A percentile compares a stretch with the other conserved stretches of the same genome.
Evolutionary conservation across 92 coral and sea anemone genomes (phyloP).

Genomic region (Paramuricea clavata): DNA sequence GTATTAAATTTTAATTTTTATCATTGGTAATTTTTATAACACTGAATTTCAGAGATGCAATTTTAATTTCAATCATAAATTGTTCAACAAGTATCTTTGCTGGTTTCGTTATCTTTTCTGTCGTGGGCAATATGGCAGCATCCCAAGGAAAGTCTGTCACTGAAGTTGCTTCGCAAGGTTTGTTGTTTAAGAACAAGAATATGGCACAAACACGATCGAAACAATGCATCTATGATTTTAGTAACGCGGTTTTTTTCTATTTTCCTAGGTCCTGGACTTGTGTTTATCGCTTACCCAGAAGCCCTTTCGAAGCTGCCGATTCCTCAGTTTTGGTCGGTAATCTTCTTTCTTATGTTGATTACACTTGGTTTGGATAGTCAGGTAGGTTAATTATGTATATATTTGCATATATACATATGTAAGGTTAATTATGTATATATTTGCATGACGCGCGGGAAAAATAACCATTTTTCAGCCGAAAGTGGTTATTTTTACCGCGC

Average conservation of each 20-base stretch:
- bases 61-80: conserved; percentile 76
- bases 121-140: conserved; percentile 89
- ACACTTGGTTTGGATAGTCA: conserved; percentile 89
- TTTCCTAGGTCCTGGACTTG: conserved; percentile 85
- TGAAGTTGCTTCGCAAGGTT: not conserved
- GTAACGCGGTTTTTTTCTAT: too few relatives aligned
- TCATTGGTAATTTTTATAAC: too few relatives aligned
- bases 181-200: not conserved
- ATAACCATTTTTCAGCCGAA: too few relatives aligned
- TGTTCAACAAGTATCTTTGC: conserved; percentile 84
- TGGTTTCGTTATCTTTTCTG: conserved; percentile 87
- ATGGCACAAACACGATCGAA: not conserved
- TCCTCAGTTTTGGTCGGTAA: conserved; percentile 91
- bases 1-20: too few relatives aligned
- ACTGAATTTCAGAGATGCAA: conserved; percentile 75
- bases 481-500: too few relatives aligned
- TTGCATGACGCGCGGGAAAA: too few relatives aligned
- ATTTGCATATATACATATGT: too few relatives aligned
- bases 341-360: conserved; percentile 86
- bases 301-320: conserved; percentile 87
- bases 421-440: too few relatives aligned
- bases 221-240: too few relatives aligned
- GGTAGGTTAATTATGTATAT: conserved; percentile 67
- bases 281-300: conserved; percentile 87
- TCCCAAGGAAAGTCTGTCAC: conserved; percentile 55